Evolutionary conservation across 2,113 vertebrate species (phyloP), one percentile per base, ranked within the genome.

Genomic region (Siniperca knerii): DNA sequence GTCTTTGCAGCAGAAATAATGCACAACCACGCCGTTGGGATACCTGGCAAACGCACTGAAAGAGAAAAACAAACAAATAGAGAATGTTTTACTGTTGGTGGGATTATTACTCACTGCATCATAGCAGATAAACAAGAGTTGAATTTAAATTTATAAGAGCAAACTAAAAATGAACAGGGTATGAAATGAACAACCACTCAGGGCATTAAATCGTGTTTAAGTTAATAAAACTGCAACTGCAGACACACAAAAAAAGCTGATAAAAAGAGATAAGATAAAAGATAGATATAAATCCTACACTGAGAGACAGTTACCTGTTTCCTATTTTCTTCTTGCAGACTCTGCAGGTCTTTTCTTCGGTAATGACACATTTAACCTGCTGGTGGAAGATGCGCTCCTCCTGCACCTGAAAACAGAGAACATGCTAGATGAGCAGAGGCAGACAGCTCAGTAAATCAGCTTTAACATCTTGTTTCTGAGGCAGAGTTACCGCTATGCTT

Each of bases 1-100:
- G 86, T 99, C 98, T 95, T 98, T 99, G 94, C 98, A 99, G 95
- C 98, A 99, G 96, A 98, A 99, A 95, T 99, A 99, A 93, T 99
- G 98, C 76, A 99, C 98, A 4, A 99, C 97, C 88, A 98, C 97
- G 8, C 97, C 97, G 83, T 97, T 99, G 69, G 98, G 98, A 93
- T 99, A 99, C 85, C 98, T 96, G 91, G 98, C 98, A 92, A 99
- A 99, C 0, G 98, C 98, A 82, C 98, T 99, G 96, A 13, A 52
- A 77, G n/a, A 76, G 20, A 75, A 21, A 68, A 61, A 67, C 0
- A 21, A 16, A 72, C 37, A 57, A 46, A 25, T 0, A 35, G 62
- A 50, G 40, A 29, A 18, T 1, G 11, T 1, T 29, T 75, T 2
- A 33, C 33, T 69, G 75, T 21, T 13, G 16, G 10, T 1, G 1